Conservation (phyloP, 2,888 invertebrate genomes). For the Nycteola revayana region DNA sequence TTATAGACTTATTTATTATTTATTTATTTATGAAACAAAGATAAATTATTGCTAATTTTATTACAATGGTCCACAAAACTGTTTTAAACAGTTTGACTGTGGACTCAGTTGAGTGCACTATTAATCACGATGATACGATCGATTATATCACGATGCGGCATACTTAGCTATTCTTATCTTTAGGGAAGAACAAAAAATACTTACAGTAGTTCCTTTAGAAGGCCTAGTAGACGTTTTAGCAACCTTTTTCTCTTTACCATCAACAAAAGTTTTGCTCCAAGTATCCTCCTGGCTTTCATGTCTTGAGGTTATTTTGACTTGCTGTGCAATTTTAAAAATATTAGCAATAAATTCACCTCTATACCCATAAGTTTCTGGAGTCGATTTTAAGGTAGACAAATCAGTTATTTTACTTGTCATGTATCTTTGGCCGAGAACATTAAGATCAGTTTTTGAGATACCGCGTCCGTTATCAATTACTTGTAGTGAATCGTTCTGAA, state of each 20-base stretch:
- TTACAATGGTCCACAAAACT: too few relatives aligned
- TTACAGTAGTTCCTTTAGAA: constrained; percentile 86
- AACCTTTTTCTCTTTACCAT: constrained; percentile 66
- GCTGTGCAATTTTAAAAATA: constrained; percentile 79
- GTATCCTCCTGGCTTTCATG: constrained; percentile 68
- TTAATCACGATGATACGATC: too few relatives aligned
- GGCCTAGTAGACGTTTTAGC: constrained; percentile 68
- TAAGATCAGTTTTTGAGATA: constrained; percentile 79
- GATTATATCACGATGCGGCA: too few relatives aligned
- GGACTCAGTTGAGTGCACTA: too few relatives aligned
- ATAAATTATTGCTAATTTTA: too few relatives aligned
- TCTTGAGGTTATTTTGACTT: constrained; percentile 83
- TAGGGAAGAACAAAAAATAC: too few relatives aligned
- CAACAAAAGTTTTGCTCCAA: constrained; percentile 79
- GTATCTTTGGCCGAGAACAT: constrained; percentile 82
- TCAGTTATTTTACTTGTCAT: constrained; percentile 84
- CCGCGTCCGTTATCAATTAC: constrained; percentile 90
- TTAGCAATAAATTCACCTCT: constrained; percentile 86
- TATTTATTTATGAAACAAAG: too few relatives aligned
- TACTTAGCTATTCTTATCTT: too few relatives aligned
- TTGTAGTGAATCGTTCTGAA: constrained; percentile 83
- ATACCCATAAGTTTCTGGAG: constrained; percentile 83
- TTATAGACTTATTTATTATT: too few relatives aligned
- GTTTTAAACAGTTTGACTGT: too few relatives aligned
- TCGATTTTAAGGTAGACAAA: constrained; percentile 72